These are phyloP conservation scores for Mustelus asterias DNA, from an alignment of 2,113 vertebrate species.

Conservation along the genomic window DNA sequence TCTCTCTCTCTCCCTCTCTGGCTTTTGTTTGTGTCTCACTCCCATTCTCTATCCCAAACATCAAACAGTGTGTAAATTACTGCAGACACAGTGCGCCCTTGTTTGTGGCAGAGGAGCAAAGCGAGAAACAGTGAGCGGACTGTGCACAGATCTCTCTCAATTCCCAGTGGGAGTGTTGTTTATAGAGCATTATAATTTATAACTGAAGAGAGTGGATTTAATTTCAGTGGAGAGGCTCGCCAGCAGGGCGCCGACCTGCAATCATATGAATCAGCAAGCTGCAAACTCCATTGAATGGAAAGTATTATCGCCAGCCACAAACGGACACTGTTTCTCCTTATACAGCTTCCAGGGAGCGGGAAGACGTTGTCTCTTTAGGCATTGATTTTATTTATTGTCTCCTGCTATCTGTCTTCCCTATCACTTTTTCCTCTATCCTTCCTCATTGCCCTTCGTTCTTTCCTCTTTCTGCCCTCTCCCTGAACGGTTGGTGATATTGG, in stretches of 20 bases:
- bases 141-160: slow-evolving; percentile 53
- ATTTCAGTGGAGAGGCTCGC: slow-evolving; percentile 94
- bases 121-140: slow-evolving; percentile 66
- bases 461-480: neutral
- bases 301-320: slow-evolving; percentile 96
- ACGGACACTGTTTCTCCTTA: slow-evolving; percentile 96
- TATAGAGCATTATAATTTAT: slow-evolving; percentile 99
- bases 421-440: slow-evolving; percentile 13
- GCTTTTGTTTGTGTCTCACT: slow-evolving; percentile 24
- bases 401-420: slow-evolving; percentile 49
- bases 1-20: neutral
- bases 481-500: slow-evolving; percentile 9
- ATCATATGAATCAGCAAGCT: slow-evolving; percentile 91
- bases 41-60: slow-evolving; percentile 44
- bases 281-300: slow-evolving; percentile 93
- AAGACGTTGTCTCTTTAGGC: slow-evolving; percentile 74
- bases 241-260: slow-evolving; percentile 97
- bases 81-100: slow-evolving; percentile 56
- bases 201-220: slow-evolving; percentile 99
- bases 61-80: slow-evolving; percentile 69
- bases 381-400: slow-evolving; percentile 80
- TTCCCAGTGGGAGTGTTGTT: slow-evolving; percentile 95
- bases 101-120: slow-evolving; percentile 66
- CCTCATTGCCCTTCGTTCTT: slow-evolving; percentile 16
- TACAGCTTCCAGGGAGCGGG: slow-evolving; percentile 83